These are phyloP conservation scores for Anoplius nigerrimus DNA, from an alignment of 2,888 invertebrate genomes.

Conservation along the genomic window DNA sequence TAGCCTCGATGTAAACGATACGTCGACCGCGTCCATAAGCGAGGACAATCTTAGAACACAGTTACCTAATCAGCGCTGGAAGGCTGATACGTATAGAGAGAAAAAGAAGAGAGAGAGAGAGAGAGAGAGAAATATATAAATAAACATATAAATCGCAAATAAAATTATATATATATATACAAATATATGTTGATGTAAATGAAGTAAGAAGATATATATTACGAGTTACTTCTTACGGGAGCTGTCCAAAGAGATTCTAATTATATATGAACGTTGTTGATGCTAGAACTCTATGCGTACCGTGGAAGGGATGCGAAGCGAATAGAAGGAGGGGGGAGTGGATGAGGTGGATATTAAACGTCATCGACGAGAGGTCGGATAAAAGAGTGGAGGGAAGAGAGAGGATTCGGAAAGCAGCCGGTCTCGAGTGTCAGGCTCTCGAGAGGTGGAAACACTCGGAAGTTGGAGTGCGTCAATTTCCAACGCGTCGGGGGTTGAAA, in stretches of 20 bases:
- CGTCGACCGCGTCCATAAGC: slow-evolving; percentile 24
- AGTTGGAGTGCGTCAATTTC: too few species aligned
- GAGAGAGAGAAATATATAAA: neutral
- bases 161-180: too few species aligned
- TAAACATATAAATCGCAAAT: too few species aligned
- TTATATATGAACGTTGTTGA: slow-evolving; percentile 4
- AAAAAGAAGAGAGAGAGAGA: neutral
- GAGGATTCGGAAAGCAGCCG: too few species aligned
- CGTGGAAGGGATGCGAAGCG: neutral
- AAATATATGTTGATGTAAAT: neutral
- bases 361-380: too few species aligned
- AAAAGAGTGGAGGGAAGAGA: too few species aligned
- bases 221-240: neutral
- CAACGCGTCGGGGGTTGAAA: too few species aligned
- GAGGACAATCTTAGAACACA: slow-evolving; percentile 49
- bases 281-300: neutral
- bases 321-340: neutral
- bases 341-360: too few species aligned
- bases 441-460: too few species aligned
- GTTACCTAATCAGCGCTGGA: slow-evolving; percentile 41
- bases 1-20: slow-evolving; percentile 2
- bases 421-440: too few species aligned
- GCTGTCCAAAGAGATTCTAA: slow-evolving; percentile 2
- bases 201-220: neutral
- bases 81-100: neutral